Evolutionary conservation across 2,113 vertebrate species (phyloP), one percentile per base, ranked within the genome.

Genomic region (Saiga tatarica): DNA sequence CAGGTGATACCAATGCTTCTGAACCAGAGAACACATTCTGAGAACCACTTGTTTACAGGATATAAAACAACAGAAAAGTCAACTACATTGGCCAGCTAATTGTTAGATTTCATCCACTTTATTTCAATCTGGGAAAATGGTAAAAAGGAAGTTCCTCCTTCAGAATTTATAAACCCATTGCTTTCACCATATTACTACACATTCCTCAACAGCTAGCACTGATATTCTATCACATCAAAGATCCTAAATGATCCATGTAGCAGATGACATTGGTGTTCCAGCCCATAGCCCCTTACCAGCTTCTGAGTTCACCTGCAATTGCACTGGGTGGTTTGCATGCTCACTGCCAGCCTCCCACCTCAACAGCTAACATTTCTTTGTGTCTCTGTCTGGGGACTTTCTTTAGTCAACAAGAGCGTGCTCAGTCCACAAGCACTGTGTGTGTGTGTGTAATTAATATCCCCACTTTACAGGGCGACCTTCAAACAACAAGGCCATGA

Each of bases 331-430:
- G n/a, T 47, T 50, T 71, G 30, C 25, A 17, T 9, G 6, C 42
- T 28, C 8, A 62, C 33, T 16, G n/a, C 33, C 55, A 89, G 52
- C 19, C 59, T 64, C 45, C 30, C 62, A 23, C 9, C 45, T 85
- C 59, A 16, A 36, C 11, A 33, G 10, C 10, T 81, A 47, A 47
- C 33, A 50, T 57, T 13, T 91, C 23, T 64, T 52, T 76, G 9
- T 86, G 6, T 85, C 50, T 95, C 57, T 95, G n/a, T 64, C 64
- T 79, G 30, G 82, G 30, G n/a, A 93, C 86, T 82, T 92, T 92
- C 78, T 88, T 94, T 71, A 94, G 50, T 16, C 30, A 15, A 33
- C 9, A 92, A 59, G 62, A 79, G 28, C 42, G n/a, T 67, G 11
- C 28, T 83, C 28, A 16, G 47, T 6, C 16, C 57, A 76, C 59